Conservation (phyloP, 1,140 invertebrate genomes). For the Drosophila leontia region DNA sequence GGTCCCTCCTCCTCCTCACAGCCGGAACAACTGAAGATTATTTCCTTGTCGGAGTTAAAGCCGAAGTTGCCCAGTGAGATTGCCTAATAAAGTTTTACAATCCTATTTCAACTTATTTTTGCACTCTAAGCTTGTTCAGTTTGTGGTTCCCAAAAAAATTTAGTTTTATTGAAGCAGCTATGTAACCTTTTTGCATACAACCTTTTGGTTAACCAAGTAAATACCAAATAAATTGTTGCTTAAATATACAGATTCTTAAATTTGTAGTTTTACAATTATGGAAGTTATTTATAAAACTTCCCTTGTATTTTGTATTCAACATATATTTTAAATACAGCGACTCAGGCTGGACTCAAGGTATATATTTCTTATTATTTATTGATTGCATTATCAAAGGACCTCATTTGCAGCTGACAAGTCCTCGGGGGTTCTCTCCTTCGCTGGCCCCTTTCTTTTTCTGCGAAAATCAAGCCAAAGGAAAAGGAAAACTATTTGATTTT, state of each 20-base stretch:
- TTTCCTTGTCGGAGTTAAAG: conserved; percentile 28
- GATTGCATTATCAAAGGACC: conserved; percentile 32
- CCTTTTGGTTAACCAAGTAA: not conserved
- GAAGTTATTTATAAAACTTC: too few species aligned
- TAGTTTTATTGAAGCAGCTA: not conserved
- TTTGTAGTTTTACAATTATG: not conserved
- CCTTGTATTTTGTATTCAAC: not conserved
- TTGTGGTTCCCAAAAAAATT: conserved; percentile 1
- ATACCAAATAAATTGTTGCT: not conserved
- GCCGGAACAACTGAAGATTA: conserved; percentile 28
- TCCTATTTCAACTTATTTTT: conserved; percentile 18
- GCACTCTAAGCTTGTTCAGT: not conserved
- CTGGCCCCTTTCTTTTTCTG: not conserved
- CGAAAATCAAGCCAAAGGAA: conserved; percentile 7
- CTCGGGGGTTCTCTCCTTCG: not conserved
- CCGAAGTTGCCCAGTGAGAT: conserved; percentile 17
- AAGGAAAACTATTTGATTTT: conserved; percentile 32
- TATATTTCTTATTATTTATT: conserved; percentile 33
- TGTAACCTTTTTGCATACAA: too few species aligned
- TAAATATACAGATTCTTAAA: not conserved
- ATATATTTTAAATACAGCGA: not conserved
- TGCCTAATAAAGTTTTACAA: conserved; percentile 19
- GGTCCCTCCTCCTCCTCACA: conserved; percentile 3
- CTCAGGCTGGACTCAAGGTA: not conserved
- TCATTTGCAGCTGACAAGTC: conserved; percentile 3